These are phyloP conservation scores for Dryobates pubescens DNA, from an alignment of 2,797 vertebrate species.

Conservation along the genomic window DNA sequence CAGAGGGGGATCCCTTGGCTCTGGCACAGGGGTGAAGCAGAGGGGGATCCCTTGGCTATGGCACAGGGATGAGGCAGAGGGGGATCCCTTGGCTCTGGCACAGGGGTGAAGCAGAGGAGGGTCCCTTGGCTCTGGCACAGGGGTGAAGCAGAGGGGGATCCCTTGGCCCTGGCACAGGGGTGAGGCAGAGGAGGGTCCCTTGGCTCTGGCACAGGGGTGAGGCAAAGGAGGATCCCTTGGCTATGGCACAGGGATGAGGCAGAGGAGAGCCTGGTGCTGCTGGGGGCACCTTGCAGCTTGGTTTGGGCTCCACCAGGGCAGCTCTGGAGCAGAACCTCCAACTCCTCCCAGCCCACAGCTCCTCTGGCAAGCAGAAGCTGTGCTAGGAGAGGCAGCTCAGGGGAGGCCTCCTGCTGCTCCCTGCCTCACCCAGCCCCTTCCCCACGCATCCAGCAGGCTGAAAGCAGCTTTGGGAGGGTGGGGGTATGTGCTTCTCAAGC, in stretches of 20 bases:
- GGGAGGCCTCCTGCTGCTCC: neutral
- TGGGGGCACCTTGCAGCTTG: neutral
- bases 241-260: neutral
- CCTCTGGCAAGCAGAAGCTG: neutral
- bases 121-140: neutral
- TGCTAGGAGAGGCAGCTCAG: accelerated
- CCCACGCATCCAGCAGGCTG: neutral
- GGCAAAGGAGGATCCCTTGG: neutral
- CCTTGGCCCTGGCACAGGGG: neutral
- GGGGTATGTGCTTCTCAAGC: neutral
- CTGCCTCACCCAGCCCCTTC: neutral
- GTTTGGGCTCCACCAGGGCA: neutral
- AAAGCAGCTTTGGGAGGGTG: neutral
- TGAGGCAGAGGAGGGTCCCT: neutral
- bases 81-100: too few relatives aligned
- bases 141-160: neutral
- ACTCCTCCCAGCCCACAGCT: accelerated
- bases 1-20: too few relatives aligned
- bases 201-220: accelerated
- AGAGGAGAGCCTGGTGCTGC: neutral
- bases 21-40: too few relatives aligned
- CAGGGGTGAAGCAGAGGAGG: too few relatives aligned
- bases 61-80: too few relatives aligned
- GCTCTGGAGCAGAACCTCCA: neutral
- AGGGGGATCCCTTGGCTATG: too few relatives aligned